These are phyloP conservation scores for Nanorana parkeri DNA, from an alignment of 2,113 vertebrate genomes.

Conservation along the genomic window DNA sequence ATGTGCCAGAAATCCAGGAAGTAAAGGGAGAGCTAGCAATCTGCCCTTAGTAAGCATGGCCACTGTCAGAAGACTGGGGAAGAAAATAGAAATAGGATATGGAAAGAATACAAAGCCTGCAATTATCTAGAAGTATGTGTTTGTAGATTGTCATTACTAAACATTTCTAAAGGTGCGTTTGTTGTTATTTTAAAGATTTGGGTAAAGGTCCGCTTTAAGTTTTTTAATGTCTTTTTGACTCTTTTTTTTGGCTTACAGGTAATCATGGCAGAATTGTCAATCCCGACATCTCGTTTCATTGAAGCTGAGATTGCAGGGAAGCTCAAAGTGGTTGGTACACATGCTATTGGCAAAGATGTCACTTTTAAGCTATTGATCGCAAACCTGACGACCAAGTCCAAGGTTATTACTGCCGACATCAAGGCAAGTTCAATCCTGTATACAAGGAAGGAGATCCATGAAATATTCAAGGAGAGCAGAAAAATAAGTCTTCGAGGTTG, in stretches of 20 bases:
- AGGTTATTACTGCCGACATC: slow-evolving; percentile 67
- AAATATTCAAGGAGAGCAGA: slow-evolving; percentile 70
- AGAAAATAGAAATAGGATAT: too few species aligned
- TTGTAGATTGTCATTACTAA: too few species aligned
- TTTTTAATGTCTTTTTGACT: too few species aligned
- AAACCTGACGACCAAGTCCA: slow-evolving; percentile 67
- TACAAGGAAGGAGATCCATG: slow-evolving; percentile 68
- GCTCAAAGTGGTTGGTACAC: slow-evolving; percentile 66
- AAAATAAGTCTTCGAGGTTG: slow-evolving; percentile 63
- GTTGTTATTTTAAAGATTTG: too few species aligned
- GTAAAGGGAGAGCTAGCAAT: too few species aligned
- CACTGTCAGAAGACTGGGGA: too few species aligned
- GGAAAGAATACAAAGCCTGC: too few species aligned
- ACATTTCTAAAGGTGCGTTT: too few species aligned
- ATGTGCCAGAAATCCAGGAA: too few species aligned
- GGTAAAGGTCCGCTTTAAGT: too few species aligned
- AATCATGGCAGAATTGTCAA: slow-evolving; percentile 19
- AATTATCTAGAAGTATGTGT: too few species aligned
- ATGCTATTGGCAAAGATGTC: slow-evolving; percentile 73
- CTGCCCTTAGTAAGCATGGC: too few species aligned
- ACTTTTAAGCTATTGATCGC: slow-evolving; percentile 64
- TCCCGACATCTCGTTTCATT: not conserved
- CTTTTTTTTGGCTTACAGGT: not conserved
- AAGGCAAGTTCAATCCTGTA: slow-evolving; percentile 78
- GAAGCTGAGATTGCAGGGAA: slow-evolving; percentile 61